Base-by-base conservation (phyloP, 2,797 vertebrate species). In the Buphagus erythrorhynchus region DNA sequence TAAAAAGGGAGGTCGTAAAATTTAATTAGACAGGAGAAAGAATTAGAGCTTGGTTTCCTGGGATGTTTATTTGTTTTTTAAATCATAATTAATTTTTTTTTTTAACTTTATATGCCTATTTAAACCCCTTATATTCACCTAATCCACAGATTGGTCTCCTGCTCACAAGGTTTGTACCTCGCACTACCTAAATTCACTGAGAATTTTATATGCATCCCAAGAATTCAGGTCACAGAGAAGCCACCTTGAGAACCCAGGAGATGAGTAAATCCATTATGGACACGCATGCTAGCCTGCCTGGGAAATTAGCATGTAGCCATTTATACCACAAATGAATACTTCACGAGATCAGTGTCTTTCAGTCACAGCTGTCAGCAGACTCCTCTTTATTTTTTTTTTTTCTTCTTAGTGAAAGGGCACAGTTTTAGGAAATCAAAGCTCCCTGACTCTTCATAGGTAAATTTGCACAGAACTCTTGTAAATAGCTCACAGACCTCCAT, bases 21-120 rank as follows among this genome's bases (percentile, higher is more conserved):
- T 88, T 81, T 95, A 96, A 95, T 95, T 88, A 94, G 81, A 76
- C 13, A 31, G 33, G 43, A 75, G 62, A 95, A 84, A 69, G 66
- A 94, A 81, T n/a, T 31, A 33, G 18, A 86, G 52, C n/a, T 79
- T 81, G 48, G 1, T 43, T 68, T 45, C 52, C 61, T 46, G 46
- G 29, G 51, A 43, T 45, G 33, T 42, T 86, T 52, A 38, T 52
- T 49, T 46, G 40, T 7, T 38, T 59, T n/a, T 40, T 4, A 8
- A 20, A 35, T 33, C 6, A 21, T 66, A 2, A 22, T 11, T 22
- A n/a, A n/a, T 33, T 17, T 20, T 61, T 16, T 9, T 58, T 59
- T 61, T 51, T 46, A 3, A 78, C 5, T 26, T 52, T 33, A 20
- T 19, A 6, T 51, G 35, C 9, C 8, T 61, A 40, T 52, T 63